Conservation (phyloP, 2,113 vertebrate genomes). For the Pachycephala philippinensis region DNA sequence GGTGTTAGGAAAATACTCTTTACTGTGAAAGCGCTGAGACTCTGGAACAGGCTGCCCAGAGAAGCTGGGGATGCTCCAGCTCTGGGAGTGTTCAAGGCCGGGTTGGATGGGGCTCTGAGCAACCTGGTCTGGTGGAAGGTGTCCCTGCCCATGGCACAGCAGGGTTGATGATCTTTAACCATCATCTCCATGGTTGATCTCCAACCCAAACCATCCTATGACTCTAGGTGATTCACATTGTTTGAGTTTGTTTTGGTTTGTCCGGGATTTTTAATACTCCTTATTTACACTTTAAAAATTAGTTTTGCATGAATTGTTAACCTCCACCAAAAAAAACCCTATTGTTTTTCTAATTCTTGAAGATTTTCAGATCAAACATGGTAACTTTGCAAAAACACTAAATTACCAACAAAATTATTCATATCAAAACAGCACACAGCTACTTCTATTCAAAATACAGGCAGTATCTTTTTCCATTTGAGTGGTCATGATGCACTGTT, state of each 20-base stretch:
- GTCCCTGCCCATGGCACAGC: not conserved
- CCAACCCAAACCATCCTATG: not conserved
- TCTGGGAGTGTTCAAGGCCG: not conserved
- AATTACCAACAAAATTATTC: not conserved
- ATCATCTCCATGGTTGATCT: not conserved
- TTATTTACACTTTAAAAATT: not conserved
- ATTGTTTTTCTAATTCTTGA: not conserved
- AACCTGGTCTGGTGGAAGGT: not conserved
- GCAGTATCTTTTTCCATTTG: not conserved
- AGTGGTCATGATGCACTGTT: not conserved
- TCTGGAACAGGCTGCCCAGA: not conserved
- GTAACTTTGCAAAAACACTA: not conserved
- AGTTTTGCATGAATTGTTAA: not conserved
- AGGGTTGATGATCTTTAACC: not conserved
- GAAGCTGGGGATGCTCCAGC: accelerated
- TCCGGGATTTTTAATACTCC: not conserved
- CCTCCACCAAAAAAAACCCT: accelerated
- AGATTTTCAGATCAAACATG: not conserved
- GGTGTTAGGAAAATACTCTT: not conserved
- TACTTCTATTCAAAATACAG: not conserved
- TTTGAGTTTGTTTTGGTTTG: not conserved
- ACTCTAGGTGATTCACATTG: not conserved
- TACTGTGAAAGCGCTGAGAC: not conserved
- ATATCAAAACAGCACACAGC: not conserved
- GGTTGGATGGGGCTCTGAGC: not conserved